Base-by-base conservation (phyloP, 2,113 vertebrate genomes). In the Colaptes auratus region DNA sequence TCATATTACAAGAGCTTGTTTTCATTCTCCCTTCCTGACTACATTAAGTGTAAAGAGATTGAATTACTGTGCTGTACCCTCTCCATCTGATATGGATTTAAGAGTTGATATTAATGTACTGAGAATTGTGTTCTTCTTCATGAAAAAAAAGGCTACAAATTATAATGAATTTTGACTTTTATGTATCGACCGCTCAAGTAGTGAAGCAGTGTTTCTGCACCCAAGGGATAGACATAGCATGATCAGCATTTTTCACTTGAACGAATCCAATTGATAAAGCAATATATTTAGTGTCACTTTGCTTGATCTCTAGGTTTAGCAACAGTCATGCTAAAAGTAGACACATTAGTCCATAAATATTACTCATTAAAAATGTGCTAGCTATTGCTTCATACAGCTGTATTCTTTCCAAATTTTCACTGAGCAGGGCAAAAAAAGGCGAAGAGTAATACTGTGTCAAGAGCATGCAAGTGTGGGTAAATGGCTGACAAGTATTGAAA, bases 131-230 rank as follows among this genome's bases (percentile, higher is more conserved):
- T 97, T 97, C 98, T 98, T 98, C 97, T 98, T 98, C 97, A 96
- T 39, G 36, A 97, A 97, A 88, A 97, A 98, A 97, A 98, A 98
- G 98, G 94, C 97, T 97, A 98, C 98, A 98, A 98, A 98, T 98
- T 98, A 98, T 98, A 98, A 98, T 98, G 98, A 98, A 98, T 98
- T 98, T 98, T 98, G 98, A 98, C 98, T 98, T 98, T 98, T 98
- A 98, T 98, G 96, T 98, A 98, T 98, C 86, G 97, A 98, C 97
- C 74, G 65, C 96, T 98, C 97, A 97, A 97, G 98, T 97, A 97
- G 97, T 98, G 98, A 98, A 98, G 98, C 97, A 98, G 95, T 96
- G 97, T 98, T 98, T 98, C 97, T 97, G 97, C 96, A 97, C 98
- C 97, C 97, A 96, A 87, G 98, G 98, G 97, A 97, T 90, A 98